phyloP scores from a whole-genome alignment of 2,113 vertebrate species.

The Garra rufa region DNA sequence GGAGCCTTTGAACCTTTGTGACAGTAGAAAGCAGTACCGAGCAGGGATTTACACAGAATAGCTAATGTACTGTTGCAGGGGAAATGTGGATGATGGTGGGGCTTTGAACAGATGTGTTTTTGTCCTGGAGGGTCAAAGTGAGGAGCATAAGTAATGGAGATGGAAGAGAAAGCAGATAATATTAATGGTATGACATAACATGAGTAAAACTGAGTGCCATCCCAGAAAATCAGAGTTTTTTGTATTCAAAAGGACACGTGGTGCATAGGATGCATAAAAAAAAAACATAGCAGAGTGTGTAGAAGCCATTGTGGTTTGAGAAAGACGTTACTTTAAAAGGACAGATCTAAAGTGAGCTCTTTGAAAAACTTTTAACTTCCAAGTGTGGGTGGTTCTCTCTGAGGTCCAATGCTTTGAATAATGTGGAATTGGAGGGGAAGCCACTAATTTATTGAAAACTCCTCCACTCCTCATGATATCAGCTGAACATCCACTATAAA shows the following conservation, averaged over 20 bases:
- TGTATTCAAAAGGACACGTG: not conserved
- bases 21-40: constrained; percentile 39
- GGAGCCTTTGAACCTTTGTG: constrained; percentile 62
- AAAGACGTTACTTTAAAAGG: not conserved
- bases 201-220: not conserved
- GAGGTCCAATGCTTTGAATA: not conserved
- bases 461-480: not conserved
- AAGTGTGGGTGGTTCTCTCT: constrained; percentile 8
- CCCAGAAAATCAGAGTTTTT: not conserved
- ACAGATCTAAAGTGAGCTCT: not conserved
- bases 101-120: constrained; percentile 62
- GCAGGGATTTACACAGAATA: constrained; percentile 49
- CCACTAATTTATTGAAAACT: constrained; percentile 39
- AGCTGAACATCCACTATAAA: constrained; percentile 26
- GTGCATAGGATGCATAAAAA: not conserved
- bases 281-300: not conserved
- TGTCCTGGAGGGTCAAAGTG: constrained; percentile 18
- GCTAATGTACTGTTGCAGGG: constrained; percentile 56
- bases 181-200: constrained; percentile 45
- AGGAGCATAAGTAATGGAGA: constrained; percentile 10
- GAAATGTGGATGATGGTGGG: constrained; percentile 54
- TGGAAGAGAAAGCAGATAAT: constrained; percentile 35
- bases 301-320: not conserved
- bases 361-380: not conserved
- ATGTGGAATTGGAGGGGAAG: not conserved